Conservation (phyloP, 2,888 invertebrate genomes). For the Drosophila nigricruria region DNA sequence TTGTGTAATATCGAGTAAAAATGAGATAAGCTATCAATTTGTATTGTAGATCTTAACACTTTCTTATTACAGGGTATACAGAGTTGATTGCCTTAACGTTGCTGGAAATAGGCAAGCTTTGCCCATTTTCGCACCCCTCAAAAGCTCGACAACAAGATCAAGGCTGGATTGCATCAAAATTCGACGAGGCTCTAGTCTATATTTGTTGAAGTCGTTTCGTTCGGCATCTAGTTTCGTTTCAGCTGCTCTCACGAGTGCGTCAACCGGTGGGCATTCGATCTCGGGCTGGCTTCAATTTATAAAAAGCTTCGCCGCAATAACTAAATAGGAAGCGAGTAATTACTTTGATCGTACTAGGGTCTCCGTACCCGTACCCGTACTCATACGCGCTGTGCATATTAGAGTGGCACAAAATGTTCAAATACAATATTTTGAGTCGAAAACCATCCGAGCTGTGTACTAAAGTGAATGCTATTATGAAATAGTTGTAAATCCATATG, state of each 20-base stretch:
- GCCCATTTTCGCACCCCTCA: conserved; percentile 30
- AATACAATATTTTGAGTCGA: conserved; percentile 14
- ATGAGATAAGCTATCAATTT: not conserved
- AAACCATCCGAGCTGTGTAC: conserved; percentile 3
- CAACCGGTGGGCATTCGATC: conserved; percentile 36
- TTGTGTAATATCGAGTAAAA: not conserved
- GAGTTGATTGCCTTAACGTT: not conserved
- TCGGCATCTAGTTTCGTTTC: conserved; percentile 55
- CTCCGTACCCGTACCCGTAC: too few species aligned
- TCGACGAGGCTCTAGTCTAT: conserved; percentile 39
- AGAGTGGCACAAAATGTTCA: conserved; percentile 20
- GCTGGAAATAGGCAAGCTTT: conserved; percentile 32
- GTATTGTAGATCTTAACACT: not conserved
- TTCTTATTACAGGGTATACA: conserved; percentile 18
- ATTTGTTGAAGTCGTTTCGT: conserved; percentile 30
- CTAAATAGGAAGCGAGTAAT: conserved; percentile 62
- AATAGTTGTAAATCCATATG: conserved; percentile 9
- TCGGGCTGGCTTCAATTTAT: conserved; percentile 22
- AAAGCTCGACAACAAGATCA: conserved; percentile 73
- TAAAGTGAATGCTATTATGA: conserved; percentile 9
- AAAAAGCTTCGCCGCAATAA: conserved; percentile 42
- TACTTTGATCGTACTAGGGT: conserved; percentile 31
- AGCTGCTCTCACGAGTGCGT: conserved; percentile 51
- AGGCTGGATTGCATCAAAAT: conserved; percentile 40
- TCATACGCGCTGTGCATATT: conserved; percentile 29